Conservation (phyloP, 2,888 invertebrate genomes). For the Hirudinaria manillensis region DNA sequence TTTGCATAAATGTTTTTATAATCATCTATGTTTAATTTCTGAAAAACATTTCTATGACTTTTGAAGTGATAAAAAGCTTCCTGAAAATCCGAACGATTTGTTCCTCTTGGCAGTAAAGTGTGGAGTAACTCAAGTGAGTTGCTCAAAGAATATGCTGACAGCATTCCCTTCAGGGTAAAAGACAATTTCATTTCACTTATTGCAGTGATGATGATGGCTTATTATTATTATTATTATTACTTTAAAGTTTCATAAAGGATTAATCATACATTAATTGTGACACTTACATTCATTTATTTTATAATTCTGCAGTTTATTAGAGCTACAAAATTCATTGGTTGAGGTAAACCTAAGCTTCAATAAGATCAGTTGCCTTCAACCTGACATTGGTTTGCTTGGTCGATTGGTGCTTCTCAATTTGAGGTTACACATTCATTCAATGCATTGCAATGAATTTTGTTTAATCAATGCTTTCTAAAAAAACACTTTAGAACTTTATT, state of each 20-base stretch:
- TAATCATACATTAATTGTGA: not conserved
- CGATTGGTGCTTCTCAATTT: slow-evolving; percentile 37
- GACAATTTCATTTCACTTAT: not conserved
- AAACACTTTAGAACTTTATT: not conserved
- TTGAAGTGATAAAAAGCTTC: slow-evolving; percentile 60
- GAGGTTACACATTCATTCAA: slow-evolving; percentile 28
- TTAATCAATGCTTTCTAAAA: not conserved
- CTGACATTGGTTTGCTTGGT: slow-evolving; percentile 28
- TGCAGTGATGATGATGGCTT: not conserved
- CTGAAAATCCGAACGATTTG: slow-evolving; percentile 66
- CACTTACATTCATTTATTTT: not conserved
- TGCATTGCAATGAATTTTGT: slow-evolving; percentile 1
- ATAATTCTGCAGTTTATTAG: slow-evolving; percentile 31
- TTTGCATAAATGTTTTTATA: not conserved
- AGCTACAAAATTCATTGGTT: slow-evolving; percentile 22
- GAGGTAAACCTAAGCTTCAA: slow-evolving; percentile 39
- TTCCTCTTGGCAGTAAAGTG: slow-evolving; percentile 68
- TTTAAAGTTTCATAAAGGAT: not conserved
- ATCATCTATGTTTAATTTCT: not conserved
- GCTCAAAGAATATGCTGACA: slow-evolving; percentile 72
- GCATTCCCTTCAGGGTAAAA: not conserved
- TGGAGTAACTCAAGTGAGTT: slow-evolving; percentile 69
- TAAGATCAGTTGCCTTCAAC: slow-evolving; percentile 30
- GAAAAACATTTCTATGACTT: slow-evolving; percentile 8
- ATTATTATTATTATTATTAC: not conserved